Conservation (phyloP, 2,113 vertebrate genomes). For the Dolichotis patagonum region DNA sequence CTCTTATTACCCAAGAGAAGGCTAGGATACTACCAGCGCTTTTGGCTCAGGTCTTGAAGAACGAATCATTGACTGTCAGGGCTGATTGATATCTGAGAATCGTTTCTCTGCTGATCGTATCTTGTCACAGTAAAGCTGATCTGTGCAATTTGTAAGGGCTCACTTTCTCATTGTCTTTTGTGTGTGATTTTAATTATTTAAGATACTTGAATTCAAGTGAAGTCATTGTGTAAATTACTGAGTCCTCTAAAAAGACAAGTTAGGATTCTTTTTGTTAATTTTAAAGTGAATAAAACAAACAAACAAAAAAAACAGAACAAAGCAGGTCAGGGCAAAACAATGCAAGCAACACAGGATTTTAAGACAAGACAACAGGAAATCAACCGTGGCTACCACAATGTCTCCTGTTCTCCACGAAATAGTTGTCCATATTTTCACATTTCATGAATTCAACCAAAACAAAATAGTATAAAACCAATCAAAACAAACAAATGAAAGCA, state of each 20-base stretch:
- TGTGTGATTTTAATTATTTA: slow-evolving; percentile 29
- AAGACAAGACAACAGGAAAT: too few species aligned
- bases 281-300: too few species aligned
- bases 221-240: neutral
- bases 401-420: too few species aligned
- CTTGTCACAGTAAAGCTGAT: neutral
- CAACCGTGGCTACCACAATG: too few species aligned
- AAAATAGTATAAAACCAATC: too few species aligned
- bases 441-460: too few species aligned
- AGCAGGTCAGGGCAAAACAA: too few species aligned
- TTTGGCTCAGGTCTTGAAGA: neutral
- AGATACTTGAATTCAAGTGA: neutral
- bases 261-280: neutral
- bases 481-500: too few species aligned
- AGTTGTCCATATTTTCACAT: too few species aligned
- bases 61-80: neutral
- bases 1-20: neutral
- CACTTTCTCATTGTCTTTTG: neutral
- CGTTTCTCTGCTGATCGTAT: neutral
- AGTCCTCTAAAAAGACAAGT: neutral
- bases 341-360: too few species aligned
- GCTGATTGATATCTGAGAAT: slow-evolving; percentile 10
- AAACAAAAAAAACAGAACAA: too few species aligned
- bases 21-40: neutral
- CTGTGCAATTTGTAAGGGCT: neutral